Evolutionary conservation across 1,140 invertebrate genomes (phyloP).

Genomic region (Platorchestia sp.): DNA sequence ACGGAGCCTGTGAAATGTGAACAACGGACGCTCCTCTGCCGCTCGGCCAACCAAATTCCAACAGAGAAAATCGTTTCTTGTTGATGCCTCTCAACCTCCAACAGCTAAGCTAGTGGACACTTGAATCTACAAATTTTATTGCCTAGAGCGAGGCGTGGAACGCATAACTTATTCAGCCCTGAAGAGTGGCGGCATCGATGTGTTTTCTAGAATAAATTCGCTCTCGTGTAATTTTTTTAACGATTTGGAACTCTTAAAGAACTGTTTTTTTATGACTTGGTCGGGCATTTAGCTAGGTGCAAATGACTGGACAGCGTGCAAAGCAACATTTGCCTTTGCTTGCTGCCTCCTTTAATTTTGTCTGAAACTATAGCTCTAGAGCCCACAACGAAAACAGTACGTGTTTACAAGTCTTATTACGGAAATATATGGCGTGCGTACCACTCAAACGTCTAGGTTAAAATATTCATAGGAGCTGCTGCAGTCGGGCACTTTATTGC

Average conservation of each 20-base stretch:
- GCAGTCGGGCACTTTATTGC: slow-evolving; percentile 1
- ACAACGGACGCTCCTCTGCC: not conserved
- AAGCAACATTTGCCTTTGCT: not conserved
- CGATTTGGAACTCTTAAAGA: not conserved
- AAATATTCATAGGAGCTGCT: slow-evolving; percentile 15
- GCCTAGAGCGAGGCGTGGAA: not conserved
- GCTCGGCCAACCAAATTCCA: not conserved
- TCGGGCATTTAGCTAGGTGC: not conserved
- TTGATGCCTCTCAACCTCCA: not conserved
- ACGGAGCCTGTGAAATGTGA: not conserved
- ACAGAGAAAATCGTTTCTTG: not conserved
- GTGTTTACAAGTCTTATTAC: slow-evolving; percentile 18
- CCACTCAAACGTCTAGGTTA: not conserved
- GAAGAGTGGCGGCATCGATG: not conserved
- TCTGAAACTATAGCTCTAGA: not conserved
- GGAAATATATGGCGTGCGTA: not conserved
- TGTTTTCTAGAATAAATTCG: not conserved
- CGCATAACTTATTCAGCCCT: not conserved
- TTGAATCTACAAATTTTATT: slow-evolving; percentile 2
- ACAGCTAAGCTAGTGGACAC: not conserved
- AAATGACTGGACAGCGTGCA: not conserved
- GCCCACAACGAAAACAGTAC: not conserved
- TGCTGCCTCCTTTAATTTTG: slow-evolving; percentile 20
- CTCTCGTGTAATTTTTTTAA: not conserved
- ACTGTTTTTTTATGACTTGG: not conserved